phyloP scores from a whole-genome alignment of 2,113 vertebrate genomes.

The Himantopus leucocephalus region DNA sequence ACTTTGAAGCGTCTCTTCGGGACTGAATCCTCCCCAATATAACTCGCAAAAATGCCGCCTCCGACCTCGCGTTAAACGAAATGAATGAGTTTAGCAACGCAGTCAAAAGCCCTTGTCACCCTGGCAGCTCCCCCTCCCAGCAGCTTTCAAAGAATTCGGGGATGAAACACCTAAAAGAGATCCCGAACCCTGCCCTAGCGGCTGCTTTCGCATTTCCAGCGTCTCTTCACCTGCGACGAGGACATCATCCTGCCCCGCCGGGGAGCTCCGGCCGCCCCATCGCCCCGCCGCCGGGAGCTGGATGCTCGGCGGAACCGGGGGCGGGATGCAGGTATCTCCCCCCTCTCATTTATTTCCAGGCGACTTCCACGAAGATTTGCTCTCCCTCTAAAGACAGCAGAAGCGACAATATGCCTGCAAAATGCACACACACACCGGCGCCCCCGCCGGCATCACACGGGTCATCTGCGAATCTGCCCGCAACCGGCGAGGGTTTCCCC shows the following conservation, averaged over 20 bases:
- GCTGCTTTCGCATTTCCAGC: neutral
- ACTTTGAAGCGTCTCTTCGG: neutral
- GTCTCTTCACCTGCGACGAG: neutral
- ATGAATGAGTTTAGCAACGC: neutral
- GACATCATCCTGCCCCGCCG: neutral
- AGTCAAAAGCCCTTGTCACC: neutral
- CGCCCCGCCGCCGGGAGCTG: no score
- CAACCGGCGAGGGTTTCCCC: rapidly evolving
- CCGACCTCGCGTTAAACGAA: neutral
- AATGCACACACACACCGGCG: no score
- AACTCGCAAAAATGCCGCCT: neutral
- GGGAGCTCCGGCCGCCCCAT: no score
- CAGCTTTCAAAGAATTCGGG: neutral
- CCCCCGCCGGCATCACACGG: neutral
- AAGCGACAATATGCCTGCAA: no score
- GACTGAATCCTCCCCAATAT: neutral
- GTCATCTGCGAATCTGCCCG: neutral
- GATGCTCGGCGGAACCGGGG: no score
- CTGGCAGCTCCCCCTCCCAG: neutral
- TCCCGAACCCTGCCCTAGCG: neutral
- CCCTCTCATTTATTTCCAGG: no score
- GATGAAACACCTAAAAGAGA: neutral
- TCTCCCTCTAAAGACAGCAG: no score
- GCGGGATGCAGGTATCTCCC: no score
- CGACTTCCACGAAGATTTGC: no score